Conservation (phyloP, 2,113 vertebrate genomes). For the Bambusicola thoracicus region DNA sequence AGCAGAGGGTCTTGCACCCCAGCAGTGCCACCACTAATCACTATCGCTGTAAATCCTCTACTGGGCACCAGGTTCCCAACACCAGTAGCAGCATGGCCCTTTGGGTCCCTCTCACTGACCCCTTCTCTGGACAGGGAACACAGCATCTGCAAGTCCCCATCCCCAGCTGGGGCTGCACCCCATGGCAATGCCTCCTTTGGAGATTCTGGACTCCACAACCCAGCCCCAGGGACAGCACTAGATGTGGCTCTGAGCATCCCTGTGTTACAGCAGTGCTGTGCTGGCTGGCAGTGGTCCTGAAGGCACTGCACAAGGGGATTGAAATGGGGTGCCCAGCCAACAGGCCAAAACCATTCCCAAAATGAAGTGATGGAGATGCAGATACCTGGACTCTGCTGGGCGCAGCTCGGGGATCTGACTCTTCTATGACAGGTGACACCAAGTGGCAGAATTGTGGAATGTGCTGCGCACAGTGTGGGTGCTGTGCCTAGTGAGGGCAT, state of each 20-base stretch:
- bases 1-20: neutral
- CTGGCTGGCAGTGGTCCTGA: neutral
- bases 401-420: neutral
- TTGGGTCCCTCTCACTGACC: neutral
- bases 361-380: neutral
- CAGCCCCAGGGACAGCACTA: neutral
- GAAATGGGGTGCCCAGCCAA: neutral
- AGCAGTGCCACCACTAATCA: neutral
- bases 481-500: neutral
- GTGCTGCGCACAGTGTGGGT: rapidly evolving
- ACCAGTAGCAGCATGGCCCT: neutral
- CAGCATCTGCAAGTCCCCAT: neutral
- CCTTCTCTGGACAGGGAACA: neutral
- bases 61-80: neutral
- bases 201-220: rapidly evolving
- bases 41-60: rapidly evolving
- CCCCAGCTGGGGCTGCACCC: neutral
- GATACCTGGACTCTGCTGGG: neutral
- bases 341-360: rapidly evolving
- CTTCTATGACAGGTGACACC: conserved; percentile 39
- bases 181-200: rapidly evolving
- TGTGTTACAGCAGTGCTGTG: neutral
- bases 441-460: conserved; percentile 8
- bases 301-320: neutral
- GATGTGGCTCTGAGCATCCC: neutral